Base-by-base conservation (phyloP, 2,888 invertebrate genomes). In the Podabrus alpinus region DNA sequence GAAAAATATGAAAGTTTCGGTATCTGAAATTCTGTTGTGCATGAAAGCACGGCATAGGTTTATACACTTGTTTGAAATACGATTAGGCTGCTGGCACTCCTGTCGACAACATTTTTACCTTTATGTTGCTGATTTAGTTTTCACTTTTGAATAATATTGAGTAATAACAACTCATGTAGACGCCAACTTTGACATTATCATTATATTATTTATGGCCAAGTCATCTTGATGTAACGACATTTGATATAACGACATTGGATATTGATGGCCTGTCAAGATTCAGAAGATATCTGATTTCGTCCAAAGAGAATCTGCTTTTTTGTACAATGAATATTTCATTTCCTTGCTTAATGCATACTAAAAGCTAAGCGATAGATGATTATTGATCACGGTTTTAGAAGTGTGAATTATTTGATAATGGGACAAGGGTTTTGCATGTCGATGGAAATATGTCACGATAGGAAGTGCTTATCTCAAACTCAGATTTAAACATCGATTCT, bases 281-380 rank as follows among this genome's bases (percentile, higher is more conserved):
- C 62, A 66, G 29, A 25, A 64, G 24, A 71, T 71, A 68, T 75
- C 72, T 62, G 68, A 72, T 75, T 72, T 69, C 68, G 62, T 69
- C 66, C 24, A 68, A 75, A 69, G 66, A 19, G 69, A 64, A 75
- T 68, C 66, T 64, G 15, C 45, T 67, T 68, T 66, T 66, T 60
- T 62, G n/a, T 25, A 75, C 68, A 75, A 75, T 71, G 71, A 74
- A 76, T 76, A 70, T 74, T 74, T 74, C 76, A 73, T 73, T 74
- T 69, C 62, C 62, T 19, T 19, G 21, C 45, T 68, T 71, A 71
- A 71, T 71, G 71, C 71, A 71, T 71, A 66, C 59, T 66, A 71
- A 71, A 71, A 66, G 59, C 29, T 67, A 67, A 16, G 29, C 25
- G 19, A 24, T 25, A 25, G 21, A 66, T 67, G 24, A 67, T 67